These are phyloP conservation scores for Glyptemys insculpta DNA, from an alignment of 2,797 vertebrate species.

Conservation along the genomic window DNA sequence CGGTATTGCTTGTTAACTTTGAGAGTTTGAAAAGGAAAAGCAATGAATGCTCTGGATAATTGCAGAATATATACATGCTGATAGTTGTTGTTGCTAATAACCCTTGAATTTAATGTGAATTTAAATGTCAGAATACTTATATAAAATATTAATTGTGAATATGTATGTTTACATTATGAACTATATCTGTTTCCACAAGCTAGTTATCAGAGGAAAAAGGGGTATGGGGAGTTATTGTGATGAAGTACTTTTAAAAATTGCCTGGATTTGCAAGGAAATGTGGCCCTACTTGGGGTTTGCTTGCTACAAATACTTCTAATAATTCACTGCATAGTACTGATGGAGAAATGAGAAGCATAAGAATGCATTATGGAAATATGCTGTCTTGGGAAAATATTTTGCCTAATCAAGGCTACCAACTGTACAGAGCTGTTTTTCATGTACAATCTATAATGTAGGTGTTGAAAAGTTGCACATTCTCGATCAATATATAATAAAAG, in stretches of 20 bases:
- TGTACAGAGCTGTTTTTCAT: not conserved
- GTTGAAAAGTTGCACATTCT: not conserved
- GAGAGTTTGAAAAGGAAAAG: not conserved
- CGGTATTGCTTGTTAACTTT: not conserved
- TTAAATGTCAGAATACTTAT: not conserved
- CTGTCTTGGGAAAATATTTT: not conserved
- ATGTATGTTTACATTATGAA: not conserved
- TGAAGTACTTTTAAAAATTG: constrained; percentile 1
- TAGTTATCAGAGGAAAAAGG: not conserved
- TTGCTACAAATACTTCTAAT: not conserved
- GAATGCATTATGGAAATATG: not conserved
- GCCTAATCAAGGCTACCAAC: not conserved
- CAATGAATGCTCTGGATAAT: not conserved
- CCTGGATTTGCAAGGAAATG: constrained; percentile 27
- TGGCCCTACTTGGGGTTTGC: not conserved
- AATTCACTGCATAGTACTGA: too few relatives aligned
- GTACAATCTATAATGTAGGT: not conserved
- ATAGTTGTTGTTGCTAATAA: not conserved
- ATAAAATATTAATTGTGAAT: not conserved
- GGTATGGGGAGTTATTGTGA: not conserved
- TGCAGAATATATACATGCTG: not conserved
- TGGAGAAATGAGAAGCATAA: not conserved
- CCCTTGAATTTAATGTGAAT: not conserved
- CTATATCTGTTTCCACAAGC: not conserved
- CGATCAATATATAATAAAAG: not conserved